phyloP scores from a whole-genome alignment of 1,140 invertebrate genomes.

The Drosophila kanapiae region DNA sequence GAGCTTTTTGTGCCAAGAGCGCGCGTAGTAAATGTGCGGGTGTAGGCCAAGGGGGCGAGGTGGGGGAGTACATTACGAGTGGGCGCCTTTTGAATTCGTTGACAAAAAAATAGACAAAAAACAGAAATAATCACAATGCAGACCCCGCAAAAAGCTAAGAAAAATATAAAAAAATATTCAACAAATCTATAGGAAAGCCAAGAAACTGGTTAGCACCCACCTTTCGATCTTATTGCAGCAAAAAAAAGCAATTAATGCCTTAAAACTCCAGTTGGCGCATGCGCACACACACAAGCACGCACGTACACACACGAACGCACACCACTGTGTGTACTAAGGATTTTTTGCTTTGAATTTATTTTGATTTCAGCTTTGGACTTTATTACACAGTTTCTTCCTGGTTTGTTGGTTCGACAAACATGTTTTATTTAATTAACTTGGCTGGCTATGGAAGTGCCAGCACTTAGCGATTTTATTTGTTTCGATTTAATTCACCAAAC shows the following conservation, averaged over 20 bases:
- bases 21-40: conserved; percentile 81
- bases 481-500: conserved; percentile 10
- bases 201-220: conserved; percentile 33
- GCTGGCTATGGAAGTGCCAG: conserved; percentile 23
- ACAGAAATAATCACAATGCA: not conserved
- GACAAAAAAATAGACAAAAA: not conserved
- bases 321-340: conserved; percentile 57
- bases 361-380: conserved; percentile 53
- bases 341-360: conserved; percentile 79
- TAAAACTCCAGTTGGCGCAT: conserved; percentile 65
- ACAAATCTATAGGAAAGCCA: not conserved
- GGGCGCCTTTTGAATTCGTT: conserved; percentile 10
- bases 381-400: conserved; percentile 46
- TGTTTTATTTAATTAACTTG: conserved; percentile 27
- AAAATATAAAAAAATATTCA: not conserved
- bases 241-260: conserved; percentile 63
- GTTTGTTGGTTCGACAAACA: conserved; percentile 11
- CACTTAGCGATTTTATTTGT: conserved; percentile 17
- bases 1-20: conserved; percentile 70
- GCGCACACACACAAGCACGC: conserved; percentile 49
- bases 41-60: conserved; percentile 27
- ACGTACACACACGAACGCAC: conserved; percentile 37
- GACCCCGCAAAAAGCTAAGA: not conserved
- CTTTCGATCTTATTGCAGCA: conserved; percentile 34
- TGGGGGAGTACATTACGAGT: conserved; percentile 3